phyloP scores from a whole-genome alignment of 2,888 invertebrate genomes.

The Agrilus mali region DNA sequence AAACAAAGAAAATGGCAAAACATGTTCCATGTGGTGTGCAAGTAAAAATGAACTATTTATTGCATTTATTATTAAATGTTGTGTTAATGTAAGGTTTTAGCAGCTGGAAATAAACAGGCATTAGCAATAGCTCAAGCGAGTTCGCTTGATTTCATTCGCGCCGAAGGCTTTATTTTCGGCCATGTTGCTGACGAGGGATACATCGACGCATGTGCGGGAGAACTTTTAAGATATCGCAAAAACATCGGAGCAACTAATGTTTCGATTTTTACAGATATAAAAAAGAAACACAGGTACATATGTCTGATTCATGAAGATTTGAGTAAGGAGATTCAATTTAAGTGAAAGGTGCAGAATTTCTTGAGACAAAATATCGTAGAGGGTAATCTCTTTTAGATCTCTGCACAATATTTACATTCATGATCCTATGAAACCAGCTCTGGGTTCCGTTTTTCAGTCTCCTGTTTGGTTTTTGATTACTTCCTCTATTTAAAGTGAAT shows the following conservation, averaged over 20 bases:
- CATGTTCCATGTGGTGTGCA: slow-evolving; percentile 48
- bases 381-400: too few species aligned
- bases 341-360: too few species aligned
- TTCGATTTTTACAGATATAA: slow-evolving; percentile 63
- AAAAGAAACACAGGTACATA: slow-evolving; percentile 76
- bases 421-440: too few species aligned
- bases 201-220: slow-evolving; percentile 62
- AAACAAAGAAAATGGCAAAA: slow-evolving; percentile 38
- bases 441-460: too few species aligned
- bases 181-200: slow-evolving; percentile 75
- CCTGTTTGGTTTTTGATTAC: too few species aligned
- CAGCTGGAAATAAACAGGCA: slow-evolving; percentile 65
- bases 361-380: too few species aligned
- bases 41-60: slow-evolving; percentile 25
- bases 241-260: slow-evolving; percentile 55
- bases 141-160: slow-evolving; percentile 57
- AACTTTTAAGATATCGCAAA: slow-evolving; percentile 54
- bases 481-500: too few species aligned
- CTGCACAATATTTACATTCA: too few species aligned
- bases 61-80: background rate
- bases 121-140: slow-evolving; percentile 61
- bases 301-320: slow-evolving; percentile 2
- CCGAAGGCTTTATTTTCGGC: slow-evolving; percentile 65
- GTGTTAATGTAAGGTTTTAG: slow-evolving; percentile 42
- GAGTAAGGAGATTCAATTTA: too few species aligned